These are phyloP conservation scores for Tromatobia lineatoria DNA, from an alignment of 2,888 invertebrate species.

Conservation along the genomic window DNA sequence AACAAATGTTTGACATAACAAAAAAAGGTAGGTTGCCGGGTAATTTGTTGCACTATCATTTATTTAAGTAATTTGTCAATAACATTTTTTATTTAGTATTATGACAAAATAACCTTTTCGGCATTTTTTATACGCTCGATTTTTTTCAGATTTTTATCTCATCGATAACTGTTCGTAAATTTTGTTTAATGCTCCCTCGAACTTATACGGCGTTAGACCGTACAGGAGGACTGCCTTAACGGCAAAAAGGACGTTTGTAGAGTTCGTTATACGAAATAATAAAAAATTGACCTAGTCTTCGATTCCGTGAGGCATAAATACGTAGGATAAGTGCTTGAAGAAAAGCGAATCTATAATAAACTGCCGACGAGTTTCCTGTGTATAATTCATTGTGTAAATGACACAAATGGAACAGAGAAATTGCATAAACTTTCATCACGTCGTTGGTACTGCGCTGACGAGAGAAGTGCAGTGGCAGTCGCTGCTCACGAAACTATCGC, in stretches of 20 bases:
- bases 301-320: background rate
- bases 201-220: too few species aligned
- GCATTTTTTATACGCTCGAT: too few species aligned
- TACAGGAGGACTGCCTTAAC: too few species aligned
- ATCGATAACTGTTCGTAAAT: too few species aligned
- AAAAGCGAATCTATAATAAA: slow-evolving; percentile 66
- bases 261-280: background rate
- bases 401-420: slow-evolving; percentile 70
- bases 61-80: too few species aligned
- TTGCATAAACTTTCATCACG: slow-evolving; percentile 71
- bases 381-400: slow-evolving; percentile 68
- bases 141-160: too few species aligned
- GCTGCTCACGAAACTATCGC: slow-evolving; percentile 48
- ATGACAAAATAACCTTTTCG: too few species aligned
- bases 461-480: slow-evolving; percentile 30
- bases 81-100: too few species aligned
- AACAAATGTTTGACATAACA: too few species aligned
- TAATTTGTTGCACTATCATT: too few species aligned
- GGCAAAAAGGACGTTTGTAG: background rate
- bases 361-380: slow-evolving; percentile 42
- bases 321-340: slow-evolving; percentile 34
- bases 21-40: too few species aligned
- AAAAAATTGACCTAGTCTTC: slow-evolving; percentile 12
- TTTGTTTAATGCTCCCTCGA: too few species aligned
- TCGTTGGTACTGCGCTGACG: slow-evolving; percentile 40